These are phyloP conservation scores for Megaceryle torquata DNA, from an alignment of 2,113 vertebrate species.

Conservation along the genomic window DNA sequence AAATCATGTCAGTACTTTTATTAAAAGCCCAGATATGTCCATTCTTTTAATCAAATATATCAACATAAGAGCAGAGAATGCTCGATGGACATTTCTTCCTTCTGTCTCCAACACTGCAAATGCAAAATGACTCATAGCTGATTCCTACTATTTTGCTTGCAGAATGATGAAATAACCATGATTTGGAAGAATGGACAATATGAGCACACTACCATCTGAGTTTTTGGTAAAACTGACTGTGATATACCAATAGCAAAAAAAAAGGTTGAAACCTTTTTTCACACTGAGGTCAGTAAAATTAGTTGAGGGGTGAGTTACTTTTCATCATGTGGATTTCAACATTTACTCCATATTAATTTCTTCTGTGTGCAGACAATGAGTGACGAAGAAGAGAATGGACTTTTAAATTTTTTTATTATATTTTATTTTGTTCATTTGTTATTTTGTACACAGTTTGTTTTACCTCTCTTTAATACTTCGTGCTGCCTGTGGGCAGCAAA, in stretches of 20 bases:
- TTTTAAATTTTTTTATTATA: neutral
- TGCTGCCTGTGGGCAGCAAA: neutral
- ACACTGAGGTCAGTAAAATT: neutral
- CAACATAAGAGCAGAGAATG: neutral
- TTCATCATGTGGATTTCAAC: neutral
- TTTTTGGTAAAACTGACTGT: neutral
- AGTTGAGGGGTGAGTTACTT: neutral
- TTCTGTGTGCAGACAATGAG: neutral
- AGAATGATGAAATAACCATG: neutral
- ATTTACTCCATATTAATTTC: neutral
- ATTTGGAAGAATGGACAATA: neutral
- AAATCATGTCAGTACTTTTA: neutral
- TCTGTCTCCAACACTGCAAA: neutral
- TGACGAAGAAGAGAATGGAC: neutral
- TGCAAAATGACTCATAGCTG: neutral
- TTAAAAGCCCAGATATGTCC: neutral
- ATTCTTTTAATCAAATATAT: neutral
- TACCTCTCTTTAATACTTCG: neutral
- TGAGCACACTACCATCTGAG: accelerated
- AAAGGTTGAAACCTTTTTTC: neutral
- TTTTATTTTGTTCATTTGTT: accelerated
- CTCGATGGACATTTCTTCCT: neutral
- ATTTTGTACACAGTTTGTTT: neutral
- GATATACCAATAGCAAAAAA: neutral
- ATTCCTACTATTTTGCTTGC: neutral